Evolutionary conservation across 2,888 invertebrate species (phyloP).

Genomic region (Cactoblastis cactorum): DNA sequence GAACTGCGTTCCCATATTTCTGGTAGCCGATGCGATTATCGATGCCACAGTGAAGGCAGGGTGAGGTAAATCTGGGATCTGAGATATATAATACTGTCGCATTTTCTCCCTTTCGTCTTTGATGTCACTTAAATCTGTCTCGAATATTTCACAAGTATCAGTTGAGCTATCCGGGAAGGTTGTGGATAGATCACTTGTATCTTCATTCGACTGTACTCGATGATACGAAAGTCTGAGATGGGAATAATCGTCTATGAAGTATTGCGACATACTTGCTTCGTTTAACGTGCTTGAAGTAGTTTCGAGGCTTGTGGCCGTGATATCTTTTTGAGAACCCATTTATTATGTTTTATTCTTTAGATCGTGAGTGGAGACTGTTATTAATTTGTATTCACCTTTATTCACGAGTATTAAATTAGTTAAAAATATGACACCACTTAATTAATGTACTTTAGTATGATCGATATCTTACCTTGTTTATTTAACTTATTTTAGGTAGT

Average conservation of each 20-base stretch:
- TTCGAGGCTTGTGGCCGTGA: background rate
- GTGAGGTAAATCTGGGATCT: slow-evolving; percentile 50
- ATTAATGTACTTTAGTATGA: no score
- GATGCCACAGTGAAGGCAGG: slow-evolving; percentile 42
- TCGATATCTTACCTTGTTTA: no score
- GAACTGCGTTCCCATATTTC: slow-evolving; percentile 38
- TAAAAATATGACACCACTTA: no score
- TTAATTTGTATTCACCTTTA: background rate
- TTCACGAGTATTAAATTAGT: background rate
- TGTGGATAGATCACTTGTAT: slow-evolving; percentile 11
- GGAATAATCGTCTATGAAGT: slow-evolving; percentile 52
- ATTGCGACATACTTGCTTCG: slow-evolving; percentile 10
- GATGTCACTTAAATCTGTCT: slow-evolving; percentile 25
- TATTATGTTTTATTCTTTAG: background rate
- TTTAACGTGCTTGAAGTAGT: slow-evolving; percentile 16
- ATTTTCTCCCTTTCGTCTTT: slow-evolving; percentile 30
- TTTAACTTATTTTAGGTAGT: no score
- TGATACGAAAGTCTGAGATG: slow-evolving; percentile 55
- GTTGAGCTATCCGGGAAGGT: slow-evolving; percentile 14
- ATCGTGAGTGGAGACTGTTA: background rate
- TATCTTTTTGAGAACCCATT: background rate
- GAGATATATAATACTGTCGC: slow-evolving; percentile 39
- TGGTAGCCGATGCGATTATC: slow-evolving; percentile 45
- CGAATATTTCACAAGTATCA: slow-evolving; percentile 21
- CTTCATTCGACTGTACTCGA: slow-evolving; percentile 23